phyloP scores from a whole-genome alignment of 2,113 vertebrate species.

The Amazona guildingii region DNA sequence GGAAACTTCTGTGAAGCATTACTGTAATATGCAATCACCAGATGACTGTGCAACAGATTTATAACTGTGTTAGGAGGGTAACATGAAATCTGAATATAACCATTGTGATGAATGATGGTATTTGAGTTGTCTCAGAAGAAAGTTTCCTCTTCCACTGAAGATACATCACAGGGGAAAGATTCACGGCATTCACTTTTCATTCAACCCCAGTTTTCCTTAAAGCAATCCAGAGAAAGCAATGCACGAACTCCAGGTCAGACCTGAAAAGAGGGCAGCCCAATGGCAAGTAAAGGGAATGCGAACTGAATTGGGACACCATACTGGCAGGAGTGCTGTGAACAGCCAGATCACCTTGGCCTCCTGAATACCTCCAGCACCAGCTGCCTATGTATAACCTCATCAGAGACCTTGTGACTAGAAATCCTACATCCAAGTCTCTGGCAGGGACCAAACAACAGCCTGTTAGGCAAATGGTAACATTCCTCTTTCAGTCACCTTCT shows the following conservation, averaged over 20 bases:
- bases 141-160: not conserved
- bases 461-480: not conserved
- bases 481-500: not conserved
- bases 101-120: not conserved
- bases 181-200: not conserved
- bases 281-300: not conserved
- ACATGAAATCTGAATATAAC: not conserved
- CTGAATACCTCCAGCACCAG: not conserved
- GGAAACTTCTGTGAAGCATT: not conserved
- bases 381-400: not conserved
- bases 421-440: not conserved
- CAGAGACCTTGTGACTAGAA: not conserved
- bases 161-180: not conserved
- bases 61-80: not conserved
- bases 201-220: not conserved
- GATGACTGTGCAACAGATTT: not conserved
- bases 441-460: not conserved
- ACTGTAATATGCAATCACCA: not conserved
- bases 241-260: not conserved
- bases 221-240: not conserved
- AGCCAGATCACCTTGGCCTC: not conserved
- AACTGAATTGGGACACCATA: not conserved
- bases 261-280: not conserved
- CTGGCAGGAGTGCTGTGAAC: not conserved
- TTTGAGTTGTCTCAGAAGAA: not conserved